phyloP scores from a whole-genome alignment of 2,888 invertebrate genomes.

The Alsophila aescularia region DNA sequence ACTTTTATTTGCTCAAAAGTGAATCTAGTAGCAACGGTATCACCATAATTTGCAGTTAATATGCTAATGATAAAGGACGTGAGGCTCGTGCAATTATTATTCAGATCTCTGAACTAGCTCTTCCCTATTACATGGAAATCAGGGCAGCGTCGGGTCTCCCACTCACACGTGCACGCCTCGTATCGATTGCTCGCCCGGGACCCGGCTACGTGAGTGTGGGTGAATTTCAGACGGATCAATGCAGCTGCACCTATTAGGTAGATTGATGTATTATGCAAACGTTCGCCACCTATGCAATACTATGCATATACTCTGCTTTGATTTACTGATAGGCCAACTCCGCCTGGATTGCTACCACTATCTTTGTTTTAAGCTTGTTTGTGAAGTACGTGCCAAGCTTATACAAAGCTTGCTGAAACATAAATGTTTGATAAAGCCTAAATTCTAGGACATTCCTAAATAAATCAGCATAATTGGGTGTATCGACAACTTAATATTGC shows the following conservation, averaged over 20 bases:
- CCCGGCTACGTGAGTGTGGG: conserved; percentile 21
- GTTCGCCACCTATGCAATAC: conserved; percentile 24
- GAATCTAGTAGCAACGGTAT: too few species aligned
- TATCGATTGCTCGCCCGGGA: conserved; percentile 35
- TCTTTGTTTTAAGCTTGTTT: conserved; percentile 1
- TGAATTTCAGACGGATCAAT: conserved; percentile 37
- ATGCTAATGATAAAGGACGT: conserved; percentile 10
- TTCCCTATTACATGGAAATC: conserved; percentile 36
- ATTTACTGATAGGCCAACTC: conserved; percentile 15
- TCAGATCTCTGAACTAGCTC: conserved; percentile 11
- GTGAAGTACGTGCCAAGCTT: conserved; percentile 3
- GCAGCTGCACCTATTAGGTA: conserved; percentile 39
- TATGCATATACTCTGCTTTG: conserved; percentile 21
- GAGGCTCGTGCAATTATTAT: conserved; percentile 22
- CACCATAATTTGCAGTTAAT: not conserved
- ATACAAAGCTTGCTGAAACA: not conserved
- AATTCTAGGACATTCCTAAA: conserved; percentile 1
- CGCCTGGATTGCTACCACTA: not conserved
- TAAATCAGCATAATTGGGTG: conserved; percentile 7
- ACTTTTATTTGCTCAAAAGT: not conserved
- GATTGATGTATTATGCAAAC: conserved; percentile 35
- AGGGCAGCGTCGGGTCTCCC: conserved; percentile 29
- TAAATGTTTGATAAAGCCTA: not conserved
- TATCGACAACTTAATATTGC: conserved; percentile 13
- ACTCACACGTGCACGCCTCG: conserved; percentile 28